Percentiles rank a stretch among this genome's conserved stretches.
Evolutionary conservation across 2,113 vertebrate genomes (phyloP).

Genomic region (Micronisus gabar): DNA sequence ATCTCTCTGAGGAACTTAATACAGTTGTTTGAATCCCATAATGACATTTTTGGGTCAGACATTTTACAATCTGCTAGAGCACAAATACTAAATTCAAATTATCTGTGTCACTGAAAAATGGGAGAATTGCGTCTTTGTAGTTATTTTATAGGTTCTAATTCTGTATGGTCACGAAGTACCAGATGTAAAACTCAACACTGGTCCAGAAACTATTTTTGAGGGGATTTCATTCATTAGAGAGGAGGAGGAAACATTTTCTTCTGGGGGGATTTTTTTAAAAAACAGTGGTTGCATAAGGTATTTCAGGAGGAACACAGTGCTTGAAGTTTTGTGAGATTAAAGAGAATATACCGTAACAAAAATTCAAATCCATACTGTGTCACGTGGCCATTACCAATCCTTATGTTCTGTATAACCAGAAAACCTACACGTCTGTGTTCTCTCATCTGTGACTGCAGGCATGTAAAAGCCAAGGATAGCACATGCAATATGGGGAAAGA

Average conservation of each 20-base stretch:
- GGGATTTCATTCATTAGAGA: neutral
- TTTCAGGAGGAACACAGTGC: neutral
- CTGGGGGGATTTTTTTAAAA: neutral
- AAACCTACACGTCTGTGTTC: rapidly evolving
- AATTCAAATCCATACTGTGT: neutral
- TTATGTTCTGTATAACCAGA: neutral
- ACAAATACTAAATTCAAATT: neutral
- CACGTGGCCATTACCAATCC: neutral
- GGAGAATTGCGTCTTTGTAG: neutral
- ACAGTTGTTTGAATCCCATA: neutral
- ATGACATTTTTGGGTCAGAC: neutral
- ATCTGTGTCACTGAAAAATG: neutral
- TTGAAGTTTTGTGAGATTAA: neutral
- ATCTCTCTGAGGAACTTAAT: neutral
- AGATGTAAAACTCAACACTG: neutral
- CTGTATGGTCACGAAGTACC: neutral
- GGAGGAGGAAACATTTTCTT: neutral
- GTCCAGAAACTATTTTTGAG: neutral
- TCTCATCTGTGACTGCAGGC: neutral
- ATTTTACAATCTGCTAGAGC: neutral
- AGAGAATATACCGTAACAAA: neutral
- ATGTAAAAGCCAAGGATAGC: neutral
- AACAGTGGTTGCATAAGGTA: neutral
- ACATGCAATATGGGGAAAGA: neutral
- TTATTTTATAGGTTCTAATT: neutral